Evolutionary conservation across 1,140 invertebrate genomes (phyloP), one percentile per base, ranked within the genome.

Genomic region (Pantala flavescens): DNA sequence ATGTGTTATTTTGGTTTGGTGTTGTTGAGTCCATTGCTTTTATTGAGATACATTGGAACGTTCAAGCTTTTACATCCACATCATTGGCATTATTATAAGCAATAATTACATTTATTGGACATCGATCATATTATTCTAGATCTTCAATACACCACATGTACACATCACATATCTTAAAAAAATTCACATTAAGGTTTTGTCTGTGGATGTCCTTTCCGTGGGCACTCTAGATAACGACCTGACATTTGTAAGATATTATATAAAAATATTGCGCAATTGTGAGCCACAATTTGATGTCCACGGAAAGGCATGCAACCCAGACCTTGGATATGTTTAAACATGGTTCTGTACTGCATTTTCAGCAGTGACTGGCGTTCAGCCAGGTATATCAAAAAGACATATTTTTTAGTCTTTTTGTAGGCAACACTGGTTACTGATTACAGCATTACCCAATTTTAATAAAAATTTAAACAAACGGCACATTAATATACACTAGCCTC

Each of bases 401-500:
- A 19, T 63, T 63, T 63, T 63, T 63, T 63, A 63, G 14, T 63
- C n/a, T 63, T 63, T 63, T 63, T 63, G 14, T 63, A 19, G 49
- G 49, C 49, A 63, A 19, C n/a, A 14, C 49, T 63, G 49, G n/a
- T 63, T 63, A 63, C 12, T 63, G 49, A 12, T 63, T 63, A 63
- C 49, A 63, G 49, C n/a, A 19, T 63, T 63, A 21, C 49, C 49
- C 16, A 63, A 19, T 63, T 63, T 63, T 63, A 63, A 63, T 63
- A 63, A 63, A 63, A 63, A 63, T 63, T 63, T 63, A 63, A 63
- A 63, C 49, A 63, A 63, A 63, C 49, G n/a, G 49, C 49, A 63
- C 49, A 63, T 63, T 63, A 63, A 63, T 63, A 63, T 63, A 63
- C 49, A 63, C 49, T 63, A 63, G 49, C 49, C 14, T 63, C 49